Base-by-base conservation (phyloP, 2,113 vertebrate species). In the Phainopepla nitens region DNA sequence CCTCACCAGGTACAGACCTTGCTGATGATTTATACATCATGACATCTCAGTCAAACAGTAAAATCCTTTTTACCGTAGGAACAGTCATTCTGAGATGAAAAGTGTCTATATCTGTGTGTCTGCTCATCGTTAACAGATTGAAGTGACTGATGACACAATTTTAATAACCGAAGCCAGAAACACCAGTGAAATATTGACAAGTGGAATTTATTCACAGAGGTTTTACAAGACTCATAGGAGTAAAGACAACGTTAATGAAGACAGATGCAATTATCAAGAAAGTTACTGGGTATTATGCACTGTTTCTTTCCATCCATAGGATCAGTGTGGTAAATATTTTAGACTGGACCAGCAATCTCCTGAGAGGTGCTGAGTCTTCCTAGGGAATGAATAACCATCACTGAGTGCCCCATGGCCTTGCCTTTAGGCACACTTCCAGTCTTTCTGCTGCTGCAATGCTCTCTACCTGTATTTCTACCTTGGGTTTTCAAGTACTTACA, bases 121-220 rank as follows among this genome's bases (percentile, higher is more conserved):
- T 87, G 33, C 56, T 90, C 76, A 58, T 54, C 60, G 70, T 70
- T 70, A 90, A 70, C 35, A 88, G 50, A 86, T 3, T 83, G 76
- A 92, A 89, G 51, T 49, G 72, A 51, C 76, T 78, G 89, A 91
- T 87, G 69, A 81, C 60, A 87, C 39, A 75, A n/a, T 87, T 95
- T 53, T 83, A 82, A 75, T 68, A 92, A 90, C 35, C 73, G 42
- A 81, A 81, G 35, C 51, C 72, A 96, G 94, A 92, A 95, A 83
- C 42, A 66, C 19, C 21, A 75, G 42, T 29, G 91, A 90, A 86
- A 83, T 49, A 92, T 66, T 71, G 86, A 78, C 47, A 92, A 90
- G 76, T 49, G 22, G 69, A 89, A 92, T 94, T 81, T 68, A 35
- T 87, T 90, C 14, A 13, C 60, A 81, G 58, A 87, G 41, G 12